These are phyloP conservation scores for Malurus leucopterus DNA, from an alignment of 2,797 vertebrate genomes.

Conservation along the genomic window DNA sequence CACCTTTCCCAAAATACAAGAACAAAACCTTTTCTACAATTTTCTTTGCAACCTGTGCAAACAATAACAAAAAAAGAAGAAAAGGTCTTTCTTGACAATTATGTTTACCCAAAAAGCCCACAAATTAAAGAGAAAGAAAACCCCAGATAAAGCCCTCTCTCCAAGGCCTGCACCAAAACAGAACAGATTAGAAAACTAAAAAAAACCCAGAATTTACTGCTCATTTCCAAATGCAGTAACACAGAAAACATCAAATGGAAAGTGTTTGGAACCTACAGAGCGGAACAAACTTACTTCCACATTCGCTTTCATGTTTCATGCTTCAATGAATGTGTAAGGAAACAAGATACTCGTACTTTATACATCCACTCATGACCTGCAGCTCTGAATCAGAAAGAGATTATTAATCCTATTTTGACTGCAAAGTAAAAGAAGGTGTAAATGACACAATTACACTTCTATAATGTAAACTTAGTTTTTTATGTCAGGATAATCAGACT, in stretches of 20 bases:
- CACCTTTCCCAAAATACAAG: not conserved
- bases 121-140: not conserved
- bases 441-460: not conserved
- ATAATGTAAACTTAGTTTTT: not conserved
- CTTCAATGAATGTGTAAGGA: not conserved
- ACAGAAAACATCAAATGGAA: not conserved
- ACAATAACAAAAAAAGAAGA: not conserved
- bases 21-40: not conserved
- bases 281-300: not conserved
- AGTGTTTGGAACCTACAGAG: not conserved
- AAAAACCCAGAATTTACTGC: not conserved
- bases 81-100: not conserved
- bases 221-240: not conserved
- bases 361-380: not conserved
- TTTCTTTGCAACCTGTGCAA: not conserved
- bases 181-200: not conserved
- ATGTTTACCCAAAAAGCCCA: not conserved
- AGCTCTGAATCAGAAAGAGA: not conserved
- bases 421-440: not conserved
- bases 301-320: not conserved
- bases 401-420: not conserved
- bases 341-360: not conserved
- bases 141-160: not conserved
- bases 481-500: not conserved
- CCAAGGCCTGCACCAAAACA: not conserved